Conservation (phyloP, 2,113 vertebrate species). For the Oreotrochilus melanogaster region DNA sequence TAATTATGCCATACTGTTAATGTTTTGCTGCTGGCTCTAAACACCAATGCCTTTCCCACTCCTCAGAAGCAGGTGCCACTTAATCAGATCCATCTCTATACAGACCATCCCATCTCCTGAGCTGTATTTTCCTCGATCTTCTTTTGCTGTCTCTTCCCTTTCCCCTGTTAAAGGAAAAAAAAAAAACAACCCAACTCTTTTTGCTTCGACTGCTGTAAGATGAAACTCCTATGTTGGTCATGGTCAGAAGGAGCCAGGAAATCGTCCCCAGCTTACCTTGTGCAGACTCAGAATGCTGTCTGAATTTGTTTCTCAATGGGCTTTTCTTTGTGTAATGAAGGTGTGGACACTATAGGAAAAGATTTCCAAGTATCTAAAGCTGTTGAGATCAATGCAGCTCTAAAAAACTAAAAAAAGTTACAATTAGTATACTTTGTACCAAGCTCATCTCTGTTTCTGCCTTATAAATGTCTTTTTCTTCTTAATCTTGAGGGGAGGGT, state of each 20-base stretch:
- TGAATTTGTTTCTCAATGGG: background rate
- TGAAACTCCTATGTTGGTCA: background rate
- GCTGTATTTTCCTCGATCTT: background rate
- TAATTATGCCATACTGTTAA: slow-evolving; percentile 67
- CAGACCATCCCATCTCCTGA: background rate
- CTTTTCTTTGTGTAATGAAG: slow-evolving; percentile 15
- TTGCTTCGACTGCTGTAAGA: background rate
- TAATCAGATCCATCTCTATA: slow-evolving; percentile 49
- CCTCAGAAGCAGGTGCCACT: slow-evolving; percentile 58
- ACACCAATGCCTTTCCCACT: background rate
- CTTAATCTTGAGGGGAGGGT: background rate
- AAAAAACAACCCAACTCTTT: background rate
- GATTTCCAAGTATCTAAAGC: slow-evolving; percentile 66
- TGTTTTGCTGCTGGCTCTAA: slow-evolving; percentile 56
- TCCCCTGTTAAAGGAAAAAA: background rate
- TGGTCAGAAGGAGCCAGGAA: background rate
- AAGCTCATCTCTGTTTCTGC: slow-evolving; percentile 23
- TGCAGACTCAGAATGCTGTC: background rate
- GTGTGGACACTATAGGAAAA: background rate
- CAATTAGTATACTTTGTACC: slow-evolving; percentile 53
- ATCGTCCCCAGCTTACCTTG: background rate
- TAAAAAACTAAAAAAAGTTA: background rate
- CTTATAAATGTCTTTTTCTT: background rate
- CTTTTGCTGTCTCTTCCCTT: background rate
- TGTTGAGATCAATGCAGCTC: slow-evolving; percentile 45